A percentile compares a stretch with the other conserved stretches of the same genome.
phyloP scores from a whole-genome alignment of 1,140 invertebrate species.

The Musca vetustissima region DNA sequence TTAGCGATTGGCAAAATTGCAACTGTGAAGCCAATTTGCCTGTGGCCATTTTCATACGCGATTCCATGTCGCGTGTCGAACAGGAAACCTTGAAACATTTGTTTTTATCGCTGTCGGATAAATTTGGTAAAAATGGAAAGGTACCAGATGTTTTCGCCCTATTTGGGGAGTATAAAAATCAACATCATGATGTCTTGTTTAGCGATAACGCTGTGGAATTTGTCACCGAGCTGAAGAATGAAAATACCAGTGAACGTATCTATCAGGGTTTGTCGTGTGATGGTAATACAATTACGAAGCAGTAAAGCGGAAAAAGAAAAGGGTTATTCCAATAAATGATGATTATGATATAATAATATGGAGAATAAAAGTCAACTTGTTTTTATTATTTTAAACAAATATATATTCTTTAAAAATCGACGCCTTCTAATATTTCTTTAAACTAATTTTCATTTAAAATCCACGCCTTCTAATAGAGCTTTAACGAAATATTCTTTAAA shows the following conservation, averaged over 20 bases:
- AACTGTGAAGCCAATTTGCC: slow-evolving; percentile 47
- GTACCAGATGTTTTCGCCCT: slow-evolving; percentile 50
- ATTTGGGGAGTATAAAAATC: slow-evolving; percentile 40
- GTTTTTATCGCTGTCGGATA: slow-evolving; percentile 43
- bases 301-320: no score
- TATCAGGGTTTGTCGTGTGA: slow-evolving; percentile 25
- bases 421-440: no score
- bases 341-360: no score
- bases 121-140: slow-evolving; percentile 45
- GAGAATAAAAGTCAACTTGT: no score
- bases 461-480: no score
- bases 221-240: slow-evolving; percentile 38
- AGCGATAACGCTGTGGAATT: slow-evolving; percentile 41
- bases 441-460: no score
- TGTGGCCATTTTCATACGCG: slow-evolving; percentile 38
- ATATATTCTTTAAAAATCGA: no score
- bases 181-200: slow-evolving; percentile 44
- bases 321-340: no score
- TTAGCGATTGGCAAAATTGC: slow-evolving; percentile 42
- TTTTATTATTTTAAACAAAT: no score
- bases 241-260: slow-evolving; percentile 39
- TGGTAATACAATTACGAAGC: no score
- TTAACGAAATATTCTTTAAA: no score
- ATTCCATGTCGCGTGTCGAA: slow-evolving; percentile 38
- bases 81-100: slow-evolving; percentile 49